phyloP scores from a whole-genome alignment of 2,113 vertebrate species.

The Apteryx owenii region DNA sequence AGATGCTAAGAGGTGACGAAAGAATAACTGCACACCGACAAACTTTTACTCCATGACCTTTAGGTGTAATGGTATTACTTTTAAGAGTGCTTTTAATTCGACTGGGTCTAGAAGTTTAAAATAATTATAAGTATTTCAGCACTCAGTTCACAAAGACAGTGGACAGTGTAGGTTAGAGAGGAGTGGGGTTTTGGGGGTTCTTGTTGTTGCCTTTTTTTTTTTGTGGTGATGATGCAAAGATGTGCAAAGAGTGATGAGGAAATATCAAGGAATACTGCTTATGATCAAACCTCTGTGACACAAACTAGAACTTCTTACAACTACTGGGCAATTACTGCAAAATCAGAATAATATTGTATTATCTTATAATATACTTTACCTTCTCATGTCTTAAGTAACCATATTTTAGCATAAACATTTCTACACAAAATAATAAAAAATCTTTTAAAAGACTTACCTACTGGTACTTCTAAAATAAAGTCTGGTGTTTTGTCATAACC shows the following conservation, averaged over 20 bases:
- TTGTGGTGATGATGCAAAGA: background rate
- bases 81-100: background rate
- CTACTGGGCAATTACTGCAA: background rate
- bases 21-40: background rate
- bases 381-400: background rate
- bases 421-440: slow-evolving; percentile 3
- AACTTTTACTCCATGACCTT: background rate
- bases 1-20: background rate
- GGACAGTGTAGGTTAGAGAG: background rate
- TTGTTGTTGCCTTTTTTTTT: background rate
- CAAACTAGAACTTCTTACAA: background rate
- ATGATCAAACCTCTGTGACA: background rate
- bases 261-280: background rate
- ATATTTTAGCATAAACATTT: background rate
- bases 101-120: background rate
- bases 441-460: slow-evolving; percentile 84
- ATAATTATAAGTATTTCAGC: background rate
- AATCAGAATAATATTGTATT: background rate
- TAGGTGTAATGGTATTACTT: background rate
- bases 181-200: background rate
- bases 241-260: background rate
- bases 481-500: slow-evolving; percentile 99
- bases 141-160: background rate
- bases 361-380: background rate
- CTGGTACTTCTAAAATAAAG: slow-evolving; percentile 96